These are phyloP conservation scores for Carassius auratus DNA, from an alignment of 2,113 vertebrate genomes.

Conservation along the genomic window DNA sequence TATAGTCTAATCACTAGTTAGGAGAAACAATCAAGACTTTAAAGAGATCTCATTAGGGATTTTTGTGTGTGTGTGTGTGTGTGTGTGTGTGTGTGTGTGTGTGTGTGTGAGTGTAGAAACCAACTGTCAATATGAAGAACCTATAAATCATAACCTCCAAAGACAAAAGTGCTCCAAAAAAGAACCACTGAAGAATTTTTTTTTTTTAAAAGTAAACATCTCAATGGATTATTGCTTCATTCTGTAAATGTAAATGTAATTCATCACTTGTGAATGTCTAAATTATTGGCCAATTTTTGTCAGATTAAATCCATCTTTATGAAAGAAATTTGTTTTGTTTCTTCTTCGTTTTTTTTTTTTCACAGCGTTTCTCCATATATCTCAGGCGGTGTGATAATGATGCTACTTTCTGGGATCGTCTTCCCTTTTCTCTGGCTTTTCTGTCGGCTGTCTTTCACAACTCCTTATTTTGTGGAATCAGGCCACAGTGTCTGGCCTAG, in stretches of 20 bases:
- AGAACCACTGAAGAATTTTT: not conserved
- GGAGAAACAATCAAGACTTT: not conserved
- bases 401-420: conserved; percentile 47
- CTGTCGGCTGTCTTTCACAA: conserved; percentile 58
- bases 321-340: conserved; percentile 38
- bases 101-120: not conserved
- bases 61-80: not conserved
- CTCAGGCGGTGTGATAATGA: conserved; percentile 39
- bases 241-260: too few species aligned
- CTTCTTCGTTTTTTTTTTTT: not conserved
- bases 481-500: conserved; percentile 59
- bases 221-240: not conserved
- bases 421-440: conserved; percentile 18
- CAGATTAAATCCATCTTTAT: conserved; percentile 14
- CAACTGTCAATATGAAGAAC: not conserved
- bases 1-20: not conserved
- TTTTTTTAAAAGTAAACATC: not conserved
- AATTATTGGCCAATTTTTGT: not conserved
- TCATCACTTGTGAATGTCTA: not conserved
- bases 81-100: too few species aligned
- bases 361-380: conserved; percentile 30
- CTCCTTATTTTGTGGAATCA: conserved; percentile 66
- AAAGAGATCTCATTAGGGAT: not conserved
- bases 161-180: too few species aligned
- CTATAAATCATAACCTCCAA: not conserved